Evolutionary conservation across 2,113 vertebrate genomes (phyloP), one percentile per base, ranked within the genome.

Genomic region (Chloropsis cyanopogon): DNA sequence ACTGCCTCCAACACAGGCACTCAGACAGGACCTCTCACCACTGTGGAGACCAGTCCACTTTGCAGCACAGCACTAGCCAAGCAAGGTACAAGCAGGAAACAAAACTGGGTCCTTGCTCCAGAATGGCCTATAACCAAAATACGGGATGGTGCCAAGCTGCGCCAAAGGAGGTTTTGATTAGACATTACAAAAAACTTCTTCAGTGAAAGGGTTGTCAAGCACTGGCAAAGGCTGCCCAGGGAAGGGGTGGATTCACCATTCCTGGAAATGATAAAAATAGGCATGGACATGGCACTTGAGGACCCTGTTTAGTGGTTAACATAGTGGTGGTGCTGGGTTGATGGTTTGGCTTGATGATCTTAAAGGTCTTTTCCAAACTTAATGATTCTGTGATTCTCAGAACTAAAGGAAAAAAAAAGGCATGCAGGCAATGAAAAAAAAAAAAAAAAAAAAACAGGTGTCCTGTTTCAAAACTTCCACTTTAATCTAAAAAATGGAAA

Each of bases 401-500:
- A 90, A 64, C 15, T 35, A 17, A 64, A 52, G 26, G 18, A 70
- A 80, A 89, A 78, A 10, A 24, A 53, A 91, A 89, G 20, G 13
- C n/a, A 82, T 57, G 29, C 14, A 72, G 37, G 20, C 17, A n/a
- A 13, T n/a, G 11, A 23, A 66, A 26, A 70, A 61, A 24, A 39
- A 71, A 60, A 23, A 37, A 37, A 37, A 37, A 37, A 37, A 37
- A 37, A 37, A 37, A 37, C 37, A 37, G 9, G 14, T 53, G 26
- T 63, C 46, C 10, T 63, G 4, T 63, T 80, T n/a, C 56, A 63
- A 61, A 93, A 73, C 50, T 94, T 92, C 24, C 16, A 1, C 52
- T 85, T 93, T 42, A 77, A 59, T 70, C 71, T 59, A 37, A 37
- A 42, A 66, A 90, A 54, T 11, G 11, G 29, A 83, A 95, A 94